A percentile compares a stretch with the other conserved stretches of the same genome.
These are phyloP conservation scores for Flexamia atlantica DNA, from an alignment of 2,888 invertebrate species.

Conservation along the genomic window DNA sequence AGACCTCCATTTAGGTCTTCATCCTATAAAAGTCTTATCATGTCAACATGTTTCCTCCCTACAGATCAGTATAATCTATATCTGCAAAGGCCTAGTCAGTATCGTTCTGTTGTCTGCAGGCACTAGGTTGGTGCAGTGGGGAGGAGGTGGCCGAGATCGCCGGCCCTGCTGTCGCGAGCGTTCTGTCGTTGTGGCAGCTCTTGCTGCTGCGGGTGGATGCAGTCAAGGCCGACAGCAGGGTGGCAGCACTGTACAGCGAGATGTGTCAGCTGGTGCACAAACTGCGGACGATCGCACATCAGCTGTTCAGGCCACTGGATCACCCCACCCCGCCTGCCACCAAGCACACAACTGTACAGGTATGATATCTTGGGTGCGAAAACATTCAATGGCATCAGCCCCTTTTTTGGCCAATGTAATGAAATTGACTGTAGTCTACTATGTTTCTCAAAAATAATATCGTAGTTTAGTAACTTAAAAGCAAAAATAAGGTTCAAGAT, in stretches of 20 bases:
- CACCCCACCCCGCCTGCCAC: background rate
- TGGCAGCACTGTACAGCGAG: constrained; percentile 72
- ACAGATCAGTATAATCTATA: no score
- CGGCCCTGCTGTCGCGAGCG: constrained; percentile 74
- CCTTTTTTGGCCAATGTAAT: no score
- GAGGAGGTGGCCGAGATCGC: constrained; percentile 71
- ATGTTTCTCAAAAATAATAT: no score
- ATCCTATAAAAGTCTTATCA: no score
- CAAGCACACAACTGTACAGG: constrained; percentile 58
- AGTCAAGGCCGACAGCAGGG: constrained; percentile 72
- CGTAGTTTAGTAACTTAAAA: no score
- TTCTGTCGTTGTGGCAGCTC: constrained; percentile 75
- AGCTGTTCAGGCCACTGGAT: constrained; percentile 59
- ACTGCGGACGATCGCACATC: constrained; percentile 65
- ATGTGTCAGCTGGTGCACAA: constrained; percentile 72
- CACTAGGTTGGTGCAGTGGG: constrained; percentile 60
- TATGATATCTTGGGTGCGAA: no score
- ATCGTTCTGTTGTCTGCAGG: constrained; percentile 65
- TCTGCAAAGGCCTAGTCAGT: no score
- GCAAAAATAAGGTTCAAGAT: no score
- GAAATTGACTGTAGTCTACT: no score
- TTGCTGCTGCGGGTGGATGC: constrained; percentile 74
- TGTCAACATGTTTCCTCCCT: no score
- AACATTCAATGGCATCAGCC: no score
- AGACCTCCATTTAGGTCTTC: no score